Percentiles rank a stretch among this genome's conserved stretches.
Conservation (phyloP, 2,797 vertebrate species). For the Brachyalestes nurse region DNA sequence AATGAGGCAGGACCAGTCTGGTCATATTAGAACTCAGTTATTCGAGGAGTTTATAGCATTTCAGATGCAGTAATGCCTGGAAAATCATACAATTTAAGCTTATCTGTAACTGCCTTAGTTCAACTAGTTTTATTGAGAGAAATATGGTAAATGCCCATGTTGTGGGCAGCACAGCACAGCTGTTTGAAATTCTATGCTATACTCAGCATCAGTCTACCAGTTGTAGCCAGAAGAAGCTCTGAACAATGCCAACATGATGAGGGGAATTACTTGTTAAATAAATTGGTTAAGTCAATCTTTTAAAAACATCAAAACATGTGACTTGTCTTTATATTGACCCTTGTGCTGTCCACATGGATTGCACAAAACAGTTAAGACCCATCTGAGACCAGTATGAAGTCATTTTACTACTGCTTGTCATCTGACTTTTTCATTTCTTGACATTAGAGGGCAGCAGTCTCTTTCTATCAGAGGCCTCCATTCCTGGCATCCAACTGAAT, state of each 20-base stretch:
- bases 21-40: background rate
- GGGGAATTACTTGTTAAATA: no score
- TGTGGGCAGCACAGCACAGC: no score
- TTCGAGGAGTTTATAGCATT: background rate
- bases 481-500: background rate
- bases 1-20: conserved; percentile 6
- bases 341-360: background rate
- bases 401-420: no score
- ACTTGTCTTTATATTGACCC: background rate
- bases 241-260: no score
- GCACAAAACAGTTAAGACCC: background rate
- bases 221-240: no score
- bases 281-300: no score
- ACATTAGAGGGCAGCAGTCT: conserved; percentile 70
- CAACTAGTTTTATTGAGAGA: background rate
- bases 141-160: background rate
- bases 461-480: background rate
- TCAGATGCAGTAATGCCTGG: background rate
- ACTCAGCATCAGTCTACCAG: no score
- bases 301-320: background rate
- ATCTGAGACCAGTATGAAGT: background rate
- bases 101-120: background rate
- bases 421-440: background rate
- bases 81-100: background rate
- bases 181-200: no score